phyloP scores from a whole-genome alignment of 2,888 invertebrate species.

The Spisula subtruncata region DNA sequence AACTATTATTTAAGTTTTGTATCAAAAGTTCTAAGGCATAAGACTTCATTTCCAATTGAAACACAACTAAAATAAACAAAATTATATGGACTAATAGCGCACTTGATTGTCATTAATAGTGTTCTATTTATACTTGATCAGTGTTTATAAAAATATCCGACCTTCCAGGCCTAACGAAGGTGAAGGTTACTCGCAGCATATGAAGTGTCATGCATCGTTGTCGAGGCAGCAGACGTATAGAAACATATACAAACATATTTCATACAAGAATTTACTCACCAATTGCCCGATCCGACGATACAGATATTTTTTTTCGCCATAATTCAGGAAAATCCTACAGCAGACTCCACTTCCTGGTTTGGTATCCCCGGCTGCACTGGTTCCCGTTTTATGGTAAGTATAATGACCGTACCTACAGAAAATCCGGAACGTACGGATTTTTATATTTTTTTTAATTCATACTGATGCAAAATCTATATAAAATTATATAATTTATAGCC shows the following conservation, averaged over 20 bases:
- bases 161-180: constrained; percentile 27
- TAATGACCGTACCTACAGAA: not conserved
- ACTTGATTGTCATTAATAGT: not conserved
- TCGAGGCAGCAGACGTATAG: not conserved
- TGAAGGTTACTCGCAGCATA: not conserved
- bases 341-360: not conserved
- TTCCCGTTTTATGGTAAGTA: not conserved
- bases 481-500: no score
- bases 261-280: constrained; percentile 69
- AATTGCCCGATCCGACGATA: constrained; percentile 84
- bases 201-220: not conserved
- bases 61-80: not conserved
- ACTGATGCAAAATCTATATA: no score
- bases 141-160: not conserved
- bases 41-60: not conserved
- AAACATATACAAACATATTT: not conserved
- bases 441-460: no score
- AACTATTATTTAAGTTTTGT: no score
- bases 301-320: constrained; percentile 77
- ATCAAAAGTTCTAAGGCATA: not conserved
- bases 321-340: not conserved
- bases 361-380: not conserved
- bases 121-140: not conserved
- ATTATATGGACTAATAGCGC: not conserved
- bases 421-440: no score